Conservation (phyloP, 1,140 invertebrate species). For the Antheraea pernyi region DNA sequence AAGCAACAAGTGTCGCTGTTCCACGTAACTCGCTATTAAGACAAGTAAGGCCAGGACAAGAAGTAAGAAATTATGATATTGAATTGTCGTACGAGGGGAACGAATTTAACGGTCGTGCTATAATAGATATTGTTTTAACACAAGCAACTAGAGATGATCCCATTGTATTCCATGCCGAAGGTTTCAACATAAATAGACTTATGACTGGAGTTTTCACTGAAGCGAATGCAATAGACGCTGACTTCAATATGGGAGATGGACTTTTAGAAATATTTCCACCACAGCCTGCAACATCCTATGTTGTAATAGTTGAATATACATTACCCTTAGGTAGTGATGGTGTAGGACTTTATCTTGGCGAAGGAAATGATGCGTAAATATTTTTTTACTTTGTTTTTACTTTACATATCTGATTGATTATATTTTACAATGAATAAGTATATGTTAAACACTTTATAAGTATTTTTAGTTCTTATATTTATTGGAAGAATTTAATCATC, state of each 20-base stretch:
- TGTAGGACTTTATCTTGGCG: constrained; percentile 38
- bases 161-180: constrained; percentile 42
- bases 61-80: constrained; percentile 37
- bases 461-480: no score
- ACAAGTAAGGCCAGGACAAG: constrained; percentile 48
- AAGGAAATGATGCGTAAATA: constrained; percentile 41
- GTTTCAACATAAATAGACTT: constrained; percentile 37
- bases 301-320: constrained; percentile 59
- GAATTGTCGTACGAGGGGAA: constrained; percentile 39
- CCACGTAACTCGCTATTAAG: constrained; percentile 15
- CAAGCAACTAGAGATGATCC: constrained; percentile 33
- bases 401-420: no score
- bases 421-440: no score
- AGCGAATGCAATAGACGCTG: constrained; percentile 26
- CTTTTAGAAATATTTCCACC: constrained; percentile 39
- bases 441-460: no score
- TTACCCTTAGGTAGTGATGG: constrained; percentile 56
- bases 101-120: constrained; percentile 40
- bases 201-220: constrained; percentile 40
- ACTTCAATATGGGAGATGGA: constrained; percentile 29
- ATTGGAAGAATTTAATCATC: no score
- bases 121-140: constrained; percentile 45
- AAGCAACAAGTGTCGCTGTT: background rate
- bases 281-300: constrained; percentile 26
- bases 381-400: background rate